phyloP scores from a whole-genome alignment of 2,113 vertebrate species.

The Phycodurus eques region DNA sequence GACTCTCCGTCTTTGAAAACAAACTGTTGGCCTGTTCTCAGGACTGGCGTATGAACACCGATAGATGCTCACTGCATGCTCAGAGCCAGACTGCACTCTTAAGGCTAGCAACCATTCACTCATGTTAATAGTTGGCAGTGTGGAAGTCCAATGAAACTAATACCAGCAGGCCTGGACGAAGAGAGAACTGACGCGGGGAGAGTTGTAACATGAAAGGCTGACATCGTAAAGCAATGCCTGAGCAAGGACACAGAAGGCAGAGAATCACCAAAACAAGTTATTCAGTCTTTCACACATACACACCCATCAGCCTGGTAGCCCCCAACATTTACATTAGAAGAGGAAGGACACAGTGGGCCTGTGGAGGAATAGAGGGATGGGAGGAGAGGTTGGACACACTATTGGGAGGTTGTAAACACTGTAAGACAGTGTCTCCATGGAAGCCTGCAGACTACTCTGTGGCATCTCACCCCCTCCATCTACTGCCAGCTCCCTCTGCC shows the following conservation, averaged over 20 bases:
- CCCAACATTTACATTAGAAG: conserved; percentile 77
- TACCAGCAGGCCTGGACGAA: conserved; percentile 50
- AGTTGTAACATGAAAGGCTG: conserved; percentile 53
- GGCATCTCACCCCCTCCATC: conserved; percentile 63
- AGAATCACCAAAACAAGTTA: conserved; percentile 58
- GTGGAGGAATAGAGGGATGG: conserved; percentile 52
- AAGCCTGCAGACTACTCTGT: conserved; percentile 61
- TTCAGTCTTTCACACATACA: conserved; percentile 29
- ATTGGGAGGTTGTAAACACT: conserved; percentile 72
- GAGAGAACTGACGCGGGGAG: conserved; percentile 41
- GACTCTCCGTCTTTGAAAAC: neutral
- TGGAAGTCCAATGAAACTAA: conserved; percentile 50
- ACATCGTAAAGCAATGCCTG: conserved; percentile 50
- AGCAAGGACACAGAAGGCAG: conserved; percentile 46
- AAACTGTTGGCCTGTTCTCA: conserved; percentile 37
- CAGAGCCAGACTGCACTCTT: conserved; percentile 51
- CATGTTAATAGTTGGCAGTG: conserved; percentile 47
- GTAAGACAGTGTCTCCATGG: conserved; percentile 76
- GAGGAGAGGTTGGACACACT: conserved; percentile 58
- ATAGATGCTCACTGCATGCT: conserved; percentile 51
- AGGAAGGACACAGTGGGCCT: conserved; percentile 63
- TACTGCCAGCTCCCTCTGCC: conserved; percentile 39
- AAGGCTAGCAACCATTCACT: conserved; percentile 56
- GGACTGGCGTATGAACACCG: conserved; percentile 42
- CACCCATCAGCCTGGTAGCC: conserved; percentile 51